Base-by-base conservation (phyloP, 2,113 vertebrate genomes). In the Callaeas wilsoni region DNA sequence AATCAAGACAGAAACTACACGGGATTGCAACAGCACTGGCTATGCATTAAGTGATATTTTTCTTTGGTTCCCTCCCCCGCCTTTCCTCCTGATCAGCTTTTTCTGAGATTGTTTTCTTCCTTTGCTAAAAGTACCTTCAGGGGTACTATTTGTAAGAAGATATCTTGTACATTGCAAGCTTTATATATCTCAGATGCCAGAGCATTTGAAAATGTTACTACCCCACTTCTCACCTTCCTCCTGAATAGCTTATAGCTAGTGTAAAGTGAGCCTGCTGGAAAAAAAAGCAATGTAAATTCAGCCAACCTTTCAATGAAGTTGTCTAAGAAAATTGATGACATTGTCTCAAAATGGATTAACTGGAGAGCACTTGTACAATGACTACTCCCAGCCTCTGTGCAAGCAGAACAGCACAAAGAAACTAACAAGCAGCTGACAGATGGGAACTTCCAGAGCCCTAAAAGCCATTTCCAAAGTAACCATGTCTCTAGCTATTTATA, bases 61-160 rank as follows among this genome's bases (percentile, higher is more conserved):
- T 25, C 32, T 53, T 53, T 55, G 27, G 11, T 14, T 39, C 6
- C 2, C 2, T 17, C 4, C 6, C 10, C 9, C 1, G 0, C 17
- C 11, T 39, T 80, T 57, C 41, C 52, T 83, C 35, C 53, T 49
- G 39, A 85, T 18, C 6, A 4, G 39, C 11, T 59, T 78, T 71
- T 84, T 62, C 85, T 57, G 59, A 78, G 22, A 84, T 18, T 49
- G 16, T 29, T 88, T 56, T 49, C 46, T 62, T 83, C 55, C 59
- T 35, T 35, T 25, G 19, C 25, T 78, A 87, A 46, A 74, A 81
- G 27, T 21, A 64, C 16, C 49, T 49, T 53, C 12, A 59, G n/a
- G 5, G 13, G 9, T 37, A 56, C 44, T 74, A 6, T 14, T 33
- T 21, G 3, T 35, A 71, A 42, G 53, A 65, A 42, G 49, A n/a